A percentile compares a stretch with the other conserved stretches of the same genome.
These are phyloP conservation scores for Albula goreensis DNA, from an alignment of 2,113 vertebrate species.

Conservation along the genomic window DNA sequence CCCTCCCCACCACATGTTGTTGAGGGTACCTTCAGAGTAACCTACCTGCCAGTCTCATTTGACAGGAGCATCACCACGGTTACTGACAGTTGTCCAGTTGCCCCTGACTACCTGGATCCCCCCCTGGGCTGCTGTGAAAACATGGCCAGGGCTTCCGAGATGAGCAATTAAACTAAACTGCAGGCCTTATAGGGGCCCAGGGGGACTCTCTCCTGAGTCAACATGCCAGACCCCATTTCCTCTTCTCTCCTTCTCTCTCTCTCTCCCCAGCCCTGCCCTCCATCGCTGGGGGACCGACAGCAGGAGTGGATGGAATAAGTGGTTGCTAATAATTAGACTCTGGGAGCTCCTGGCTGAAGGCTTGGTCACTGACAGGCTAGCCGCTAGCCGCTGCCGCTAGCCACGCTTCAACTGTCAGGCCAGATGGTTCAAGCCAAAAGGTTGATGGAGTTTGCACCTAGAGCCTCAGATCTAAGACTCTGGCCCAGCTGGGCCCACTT, in stretches of 20 bases:
- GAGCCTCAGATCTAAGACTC: too few species aligned
- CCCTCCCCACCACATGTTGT: too few species aligned
- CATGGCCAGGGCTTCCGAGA: conserved; percentile 35
- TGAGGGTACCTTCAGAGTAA: background rate
- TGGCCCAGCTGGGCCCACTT: too few species aligned
- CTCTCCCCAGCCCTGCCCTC: background rate
- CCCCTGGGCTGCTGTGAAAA: background rate
- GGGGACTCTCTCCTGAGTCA: conserved; percentile 72
- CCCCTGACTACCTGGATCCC: too few species aligned
- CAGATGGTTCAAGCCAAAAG: too few species aligned
- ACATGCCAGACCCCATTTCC: conserved; percentile 75
- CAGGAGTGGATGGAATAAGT: background rate
- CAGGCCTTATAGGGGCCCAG: conserved; percentile 57
- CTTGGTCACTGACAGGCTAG: background rate
- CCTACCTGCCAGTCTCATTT: too few species aligned
- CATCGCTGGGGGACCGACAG: background rate
- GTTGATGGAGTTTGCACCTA: too few species aligned
- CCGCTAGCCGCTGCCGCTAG: background rate
- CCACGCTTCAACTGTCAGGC: too few species aligned
- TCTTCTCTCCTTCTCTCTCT: conserved; percentile 51
- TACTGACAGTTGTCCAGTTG: too few species aligned
- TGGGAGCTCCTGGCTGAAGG: conserved; percentile 2
- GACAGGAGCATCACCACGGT: too few species aligned
- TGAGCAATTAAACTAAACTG: conserved; percentile 68
- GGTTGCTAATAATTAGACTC: background rate